Percentiles rank a stretch among this genome's conserved stretches.
phyloP scores from a whole-genome alignment of 2,113 vertebrate species.

The Rhodinocichla rosea region DNA sequence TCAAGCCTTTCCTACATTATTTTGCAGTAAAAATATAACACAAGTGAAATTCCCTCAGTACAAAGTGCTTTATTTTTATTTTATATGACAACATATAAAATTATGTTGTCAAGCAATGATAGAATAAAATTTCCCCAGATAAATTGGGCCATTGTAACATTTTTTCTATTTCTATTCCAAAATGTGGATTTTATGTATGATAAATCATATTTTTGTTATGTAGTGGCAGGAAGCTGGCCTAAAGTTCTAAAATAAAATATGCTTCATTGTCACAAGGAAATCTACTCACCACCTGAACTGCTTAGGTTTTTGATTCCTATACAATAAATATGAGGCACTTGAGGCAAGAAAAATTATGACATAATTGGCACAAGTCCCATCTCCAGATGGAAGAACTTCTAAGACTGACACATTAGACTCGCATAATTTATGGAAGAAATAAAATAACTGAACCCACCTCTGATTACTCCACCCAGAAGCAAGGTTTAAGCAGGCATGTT shows the following conservation, averaged over 20 bases:
- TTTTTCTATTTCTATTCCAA: neutral
- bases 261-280: constrained; percentile 1
- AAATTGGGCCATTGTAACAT: neutral
- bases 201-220: constrained; percentile 45
- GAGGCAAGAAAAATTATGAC: constrained; percentile 55
- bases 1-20: neutral
- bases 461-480: constrained; percentile 34
- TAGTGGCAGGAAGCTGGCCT: constrained; percentile 39
- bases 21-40: neutral
- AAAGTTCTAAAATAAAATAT: constrained; percentile 35
- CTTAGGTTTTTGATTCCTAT: constrained; percentile 41
- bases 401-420: constrained; percentile 28
- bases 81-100: too few species aligned
- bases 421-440: constrained; percentile 49
- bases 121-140: constrained; percentile 31
- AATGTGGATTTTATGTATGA: neutral
- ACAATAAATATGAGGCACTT: constrained; percentile 14
- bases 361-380: constrained; percentile 61
- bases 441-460: constrained; percentile 6
- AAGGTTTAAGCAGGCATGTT: constrained; percentile 10
- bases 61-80: neutral
- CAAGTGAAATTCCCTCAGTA: neutral
- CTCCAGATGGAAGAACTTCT: constrained; percentile 60
- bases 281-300: constrained; percentile 38
- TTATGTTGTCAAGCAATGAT: constrained; percentile 13